Percentiles rank a stretch among this genome's conserved stretches.
phyloP scores from a whole-genome alignment of 92 coral and sea anemone genomes.

The Epizoanthus fatuus region DNA sequence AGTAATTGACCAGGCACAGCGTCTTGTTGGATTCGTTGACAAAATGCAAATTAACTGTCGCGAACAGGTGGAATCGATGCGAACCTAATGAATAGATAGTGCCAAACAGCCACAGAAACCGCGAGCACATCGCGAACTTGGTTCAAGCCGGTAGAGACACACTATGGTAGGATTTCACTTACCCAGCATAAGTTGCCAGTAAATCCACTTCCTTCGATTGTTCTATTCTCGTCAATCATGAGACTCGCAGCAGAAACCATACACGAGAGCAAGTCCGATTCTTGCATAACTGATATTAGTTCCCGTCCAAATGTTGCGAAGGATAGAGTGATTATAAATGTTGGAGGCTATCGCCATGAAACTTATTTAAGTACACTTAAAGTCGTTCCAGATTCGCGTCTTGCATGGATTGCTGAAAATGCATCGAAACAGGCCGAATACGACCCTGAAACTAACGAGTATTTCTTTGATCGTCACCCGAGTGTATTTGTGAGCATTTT shows the following conservation, averaged over 20 bases:
- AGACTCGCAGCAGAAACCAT: constrained; percentile 31
- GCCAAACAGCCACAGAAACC: constrained; percentile 37
- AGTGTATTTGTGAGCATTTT: constrained; percentile 91
- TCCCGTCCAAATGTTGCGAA: constrained; percentile 79
- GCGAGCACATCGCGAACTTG: constrained; percentile 38
- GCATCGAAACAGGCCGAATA: constrained; percentile 93
- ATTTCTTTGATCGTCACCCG: constrained; percentile 97
- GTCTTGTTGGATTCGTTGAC: constrained; percentile 20
- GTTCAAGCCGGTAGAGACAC: not conserved
- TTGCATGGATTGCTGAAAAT: constrained; percentile 98
- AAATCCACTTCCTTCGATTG: not conserved
- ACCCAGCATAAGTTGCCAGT: not conserved
- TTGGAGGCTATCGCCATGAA: constrained; percentile 98
- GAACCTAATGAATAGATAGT: constrained; percentile 18
- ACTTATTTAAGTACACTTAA: constrained; percentile 95
- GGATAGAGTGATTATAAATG: constrained; percentile 90
- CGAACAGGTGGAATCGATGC: constrained; percentile 33
- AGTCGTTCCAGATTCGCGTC: constrained; percentile 96
- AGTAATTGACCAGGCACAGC: constrained; percentile 11
- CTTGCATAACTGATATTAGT: constrained; percentile 73
- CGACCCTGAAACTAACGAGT: constrained; percentile 93
- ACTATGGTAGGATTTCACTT: not conserved
- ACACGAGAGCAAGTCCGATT: constrained; percentile 68
- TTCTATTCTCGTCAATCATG: constrained; percentile 2
- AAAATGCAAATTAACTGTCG: constrained; percentile 41